Conservation (phyloP, 2,888 invertebrate species). For the Stegophylla sp. region DNA sequence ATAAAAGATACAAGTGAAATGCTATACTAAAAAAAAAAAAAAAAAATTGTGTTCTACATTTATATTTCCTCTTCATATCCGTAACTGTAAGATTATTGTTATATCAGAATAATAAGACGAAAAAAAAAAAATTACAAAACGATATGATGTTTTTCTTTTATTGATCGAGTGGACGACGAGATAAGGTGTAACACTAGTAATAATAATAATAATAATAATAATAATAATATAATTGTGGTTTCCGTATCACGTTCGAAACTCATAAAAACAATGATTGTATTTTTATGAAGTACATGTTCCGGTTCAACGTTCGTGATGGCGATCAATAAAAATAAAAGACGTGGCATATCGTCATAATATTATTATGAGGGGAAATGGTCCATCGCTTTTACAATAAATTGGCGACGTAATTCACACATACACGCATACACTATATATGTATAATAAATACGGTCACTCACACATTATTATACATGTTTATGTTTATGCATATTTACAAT, state of each 20-base stretch:
- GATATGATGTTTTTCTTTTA: no score
- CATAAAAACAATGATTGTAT: not conserved
- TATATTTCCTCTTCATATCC: not conserved
- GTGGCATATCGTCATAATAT: no score
- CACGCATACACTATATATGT: no score
- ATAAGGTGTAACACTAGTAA: not conserved
- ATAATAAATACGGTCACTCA: not conserved
- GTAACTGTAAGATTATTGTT: not conserved
- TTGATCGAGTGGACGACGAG: no score
- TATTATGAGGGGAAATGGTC: no score
- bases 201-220: not conserved
- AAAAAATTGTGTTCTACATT: slow-evolving; percentile 16
- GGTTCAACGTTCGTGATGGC: not conserved
- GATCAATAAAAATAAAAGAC: no score
- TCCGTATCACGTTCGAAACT: not conserved
- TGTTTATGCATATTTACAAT: not conserved
- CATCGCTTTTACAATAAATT: no score
- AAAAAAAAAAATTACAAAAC: not conserved
- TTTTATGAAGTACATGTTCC: not conserved
- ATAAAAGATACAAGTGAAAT: slow-evolving; percentile 55
- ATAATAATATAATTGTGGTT: not conserved
- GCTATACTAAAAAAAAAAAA: slow-evolving; percentile 33
- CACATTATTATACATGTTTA: not conserved
- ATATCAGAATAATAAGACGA: not conserved
- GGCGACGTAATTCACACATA: no score